A percentile compares a stretch with the other conserved stretches of the same genome.
phyloP scores from a whole-genome alignment of 2,113 vertebrate genomes.

The Colistium nudipinnis region DNA sequence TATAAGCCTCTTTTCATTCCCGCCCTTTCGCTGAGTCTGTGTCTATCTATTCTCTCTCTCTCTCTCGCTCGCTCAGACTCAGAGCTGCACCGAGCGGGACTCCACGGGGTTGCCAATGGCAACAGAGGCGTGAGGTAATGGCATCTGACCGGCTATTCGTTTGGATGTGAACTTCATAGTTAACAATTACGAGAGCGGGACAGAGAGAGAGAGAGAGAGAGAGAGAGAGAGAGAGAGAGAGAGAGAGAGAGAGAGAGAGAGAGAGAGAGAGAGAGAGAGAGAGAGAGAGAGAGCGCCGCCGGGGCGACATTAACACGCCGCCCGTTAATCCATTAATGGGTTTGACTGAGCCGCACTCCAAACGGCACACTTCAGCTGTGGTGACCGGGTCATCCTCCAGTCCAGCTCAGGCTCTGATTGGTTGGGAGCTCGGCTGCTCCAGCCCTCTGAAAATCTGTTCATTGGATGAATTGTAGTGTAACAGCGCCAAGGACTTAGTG shows the following conservation, averaged over 20 bases:
- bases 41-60: constrained; percentile 31
- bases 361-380: constrained; percentile 40
- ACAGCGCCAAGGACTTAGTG: constrained; percentile 22
- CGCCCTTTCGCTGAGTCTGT: constrained; percentile 30
- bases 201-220: constrained; percentile 29
- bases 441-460: constrained; percentile 54
- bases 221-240: constrained; percentile 24
- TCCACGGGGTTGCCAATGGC: constrained; percentile 62
- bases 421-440: constrained; percentile 8
- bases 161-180: constrained; percentile 71
- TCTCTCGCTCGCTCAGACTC: constrained; percentile 13
- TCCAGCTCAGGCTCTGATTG: constrained; percentile 38
- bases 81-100: constrained; percentile 26
- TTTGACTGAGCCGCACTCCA: constrained; percentile 49
- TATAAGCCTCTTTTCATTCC: constrained; percentile 35
- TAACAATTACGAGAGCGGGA: constrained; percentile 51
- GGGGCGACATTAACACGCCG: constrained; percentile 47
- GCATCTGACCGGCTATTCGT: constrained; percentile 51
- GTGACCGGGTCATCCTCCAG: constrained; percentile 44
- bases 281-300: constrained; percentile 23
- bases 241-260: constrained; percentile 24
- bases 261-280: constrained; percentile 24
- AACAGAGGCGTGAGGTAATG: constrained; percentile 51
- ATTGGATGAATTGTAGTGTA: constrained; percentile 27
- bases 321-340: constrained; percentile 59